phyloP scores from a whole-genome alignment of 2,888 invertebrate species.

The Platypus cylindrus region DNA sequence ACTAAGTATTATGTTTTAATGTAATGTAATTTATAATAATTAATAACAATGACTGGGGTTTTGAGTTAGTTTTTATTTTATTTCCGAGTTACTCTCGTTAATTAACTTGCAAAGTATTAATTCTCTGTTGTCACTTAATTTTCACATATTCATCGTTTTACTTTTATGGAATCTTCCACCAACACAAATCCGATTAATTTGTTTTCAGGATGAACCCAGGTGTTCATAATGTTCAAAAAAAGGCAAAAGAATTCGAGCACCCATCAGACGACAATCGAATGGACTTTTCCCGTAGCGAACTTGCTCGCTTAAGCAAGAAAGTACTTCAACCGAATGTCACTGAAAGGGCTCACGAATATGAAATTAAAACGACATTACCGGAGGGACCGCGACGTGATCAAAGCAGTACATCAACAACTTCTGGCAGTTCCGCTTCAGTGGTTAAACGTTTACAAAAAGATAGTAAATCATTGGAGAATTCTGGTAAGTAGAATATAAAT shows the following conservation, averaged over 20 bases:
- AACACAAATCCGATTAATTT: too few species aligned
- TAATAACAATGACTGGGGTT: too few species aligned
- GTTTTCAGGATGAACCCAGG: slow-evolving; percentile 30
- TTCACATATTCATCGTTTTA: not conserved
- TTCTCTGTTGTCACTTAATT: not conserved
- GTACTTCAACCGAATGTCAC: slow-evolving; percentile 64
- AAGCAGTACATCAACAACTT: slow-evolving; percentile 23
- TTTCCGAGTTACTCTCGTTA: too few species aligned
- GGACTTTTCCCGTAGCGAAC: slow-evolving; percentile 54
- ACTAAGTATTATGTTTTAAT: too few species aligned
- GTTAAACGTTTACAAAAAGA: slow-evolving; percentile 35
- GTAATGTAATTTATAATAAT: too few species aligned
- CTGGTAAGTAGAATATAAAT: slow-evolving; percentile 32
- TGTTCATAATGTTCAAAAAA: slow-evolving; percentile 57
- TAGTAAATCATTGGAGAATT: slow-evolving; percentile 42
- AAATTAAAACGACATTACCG: slow-evolving; percentile 39
- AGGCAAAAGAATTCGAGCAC: slow-evolving; percentile 62
- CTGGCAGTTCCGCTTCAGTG: slow-evolving; percentile 16
- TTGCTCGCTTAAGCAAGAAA: slow-evolving; percentile 49
- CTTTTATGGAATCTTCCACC: not conserved
- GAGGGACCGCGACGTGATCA: slow-evolving; percentile 25
- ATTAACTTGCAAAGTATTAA: too few species aligned
- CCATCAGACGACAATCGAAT: slow-evolving; percentile 51
- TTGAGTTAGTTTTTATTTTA: too few species aligned
- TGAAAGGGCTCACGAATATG: slow-evolving; percentile 58